Evolutionary conservation across 2,113 vertebrate species (phyloP).

Genomic region (Arothron firmamentum): DNA sequence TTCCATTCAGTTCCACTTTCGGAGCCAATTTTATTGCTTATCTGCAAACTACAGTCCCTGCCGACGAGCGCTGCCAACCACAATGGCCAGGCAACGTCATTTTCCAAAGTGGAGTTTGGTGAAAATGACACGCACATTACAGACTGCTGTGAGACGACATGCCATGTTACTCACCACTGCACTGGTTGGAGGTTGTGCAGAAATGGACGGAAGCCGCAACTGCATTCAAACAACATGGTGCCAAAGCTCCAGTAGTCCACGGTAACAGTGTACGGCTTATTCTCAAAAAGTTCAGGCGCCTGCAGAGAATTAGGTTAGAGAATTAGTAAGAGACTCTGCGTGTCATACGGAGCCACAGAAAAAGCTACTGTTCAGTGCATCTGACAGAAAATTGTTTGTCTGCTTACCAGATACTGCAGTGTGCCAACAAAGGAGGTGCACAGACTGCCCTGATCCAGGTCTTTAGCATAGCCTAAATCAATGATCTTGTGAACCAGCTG

Average conservation of each 20-base stretch:
- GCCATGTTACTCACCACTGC: conserved; percentile 80
- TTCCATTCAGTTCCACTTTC: no score
- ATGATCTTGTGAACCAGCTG: conserved; percentile 95
- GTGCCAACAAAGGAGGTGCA: conserved; percentile 98
- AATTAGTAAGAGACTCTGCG: no score
- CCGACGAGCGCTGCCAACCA: no score
- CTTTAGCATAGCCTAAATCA: conserved; percentile 96
- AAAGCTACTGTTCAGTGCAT: neutral
- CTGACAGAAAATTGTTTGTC: neutral
- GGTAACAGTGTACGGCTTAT: conserved; percentile 89
- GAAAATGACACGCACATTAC: no score
- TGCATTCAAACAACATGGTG: conserved; percentile 96
- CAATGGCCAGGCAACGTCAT: no score
- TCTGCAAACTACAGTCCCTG: no score
- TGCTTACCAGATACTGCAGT: conserved; percentile 90
- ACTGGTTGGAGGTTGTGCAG: conserved; percentile 95
- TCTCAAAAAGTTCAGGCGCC: conserved; percentile 98
- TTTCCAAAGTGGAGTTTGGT: no score
- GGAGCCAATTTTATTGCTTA: no score
- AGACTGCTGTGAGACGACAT: neutral
- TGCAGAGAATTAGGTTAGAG: conserved; percentile 56
- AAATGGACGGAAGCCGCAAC: conserved; percentile 93
- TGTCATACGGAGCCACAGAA: neutral
- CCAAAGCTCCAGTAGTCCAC: conserved; percentile 99
- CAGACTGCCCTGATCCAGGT: conserved; percentile 95